These are phyloP conservation scores for Melipona quadrifasciata DNA, from an alignment of 1,140 invertebrate species.

Conservation along the genomic window DNA sequence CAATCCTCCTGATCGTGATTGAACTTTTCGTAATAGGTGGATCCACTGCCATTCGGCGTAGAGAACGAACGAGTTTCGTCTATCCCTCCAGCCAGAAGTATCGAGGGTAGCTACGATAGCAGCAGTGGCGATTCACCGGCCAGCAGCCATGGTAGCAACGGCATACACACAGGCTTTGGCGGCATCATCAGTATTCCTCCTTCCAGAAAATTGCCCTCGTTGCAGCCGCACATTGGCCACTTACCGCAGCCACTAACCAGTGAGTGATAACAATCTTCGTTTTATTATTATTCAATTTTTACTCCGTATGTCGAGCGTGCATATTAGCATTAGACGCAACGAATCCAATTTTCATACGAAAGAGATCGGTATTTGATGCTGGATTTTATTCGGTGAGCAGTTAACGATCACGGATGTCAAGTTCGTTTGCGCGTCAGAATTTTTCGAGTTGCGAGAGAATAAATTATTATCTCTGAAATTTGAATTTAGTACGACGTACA, in stretches of 20 bases:
- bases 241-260: conserved; percentile 40
- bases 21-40: conserved; percentile 72
- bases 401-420: neutral
- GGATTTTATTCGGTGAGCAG: neutral
- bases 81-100: conserved; percentile 51
- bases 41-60: conserved; percentile 60
- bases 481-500: neutral
- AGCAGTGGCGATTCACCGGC: conserved; percentile 62
- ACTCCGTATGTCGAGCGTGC: neutral
- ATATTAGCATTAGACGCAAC: neutral
- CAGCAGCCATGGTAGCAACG: conserved; percentile 69
- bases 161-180: conserved; percentile 68
- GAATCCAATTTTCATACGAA: neutral
- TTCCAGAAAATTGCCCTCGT: conserved; percentile 71
- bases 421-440: neutral
- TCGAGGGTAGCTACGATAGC: conserved; percentile 67
- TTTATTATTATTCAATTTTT: neutral
- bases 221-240: conserved; percentile 64
- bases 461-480: conserved; percentile 19
- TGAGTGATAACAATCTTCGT: neutral
- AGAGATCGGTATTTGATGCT: too few species aligned
- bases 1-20: conserved; percentile 48
- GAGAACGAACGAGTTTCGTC: conserved; percentile 40
- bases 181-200: conserved; percentile 74
- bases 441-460: neutral